Percentiles rank a stretch among this genome's conserved stretches.
Conservation (phyloP, 2,888 invertebrate species). For the Cerastis rubricosa region DNA sequence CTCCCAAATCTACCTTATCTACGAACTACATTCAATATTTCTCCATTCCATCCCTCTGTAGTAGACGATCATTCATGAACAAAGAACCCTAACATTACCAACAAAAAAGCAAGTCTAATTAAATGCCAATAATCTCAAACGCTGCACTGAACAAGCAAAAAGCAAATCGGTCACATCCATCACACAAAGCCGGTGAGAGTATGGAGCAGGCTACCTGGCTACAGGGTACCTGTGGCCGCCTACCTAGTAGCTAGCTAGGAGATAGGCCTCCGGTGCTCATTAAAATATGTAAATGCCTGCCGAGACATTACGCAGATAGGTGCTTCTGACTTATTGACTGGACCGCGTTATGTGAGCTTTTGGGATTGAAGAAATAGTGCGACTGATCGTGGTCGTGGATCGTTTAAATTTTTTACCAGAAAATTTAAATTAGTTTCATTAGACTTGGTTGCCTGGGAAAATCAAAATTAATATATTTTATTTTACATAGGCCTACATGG, state of each 20-base stretch:
- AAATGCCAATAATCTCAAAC: constrained; percentile 58
- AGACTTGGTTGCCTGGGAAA: no score
- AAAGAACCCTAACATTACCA: not conserved
- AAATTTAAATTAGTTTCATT: no score
- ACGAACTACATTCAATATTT: not conserved
- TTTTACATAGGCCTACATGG: no score
- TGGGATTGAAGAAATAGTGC: constrained; percentile 7
- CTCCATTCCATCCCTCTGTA: not conserved
- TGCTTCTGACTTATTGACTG: constrained; percentile 86
- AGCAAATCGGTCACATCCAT: constrained; percentile 66
- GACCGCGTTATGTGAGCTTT: constrained; percentile 74
- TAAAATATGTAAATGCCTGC: constrained; percentile 90
- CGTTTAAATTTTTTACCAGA: no score
- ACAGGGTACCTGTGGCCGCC: constrained; percentile 66
- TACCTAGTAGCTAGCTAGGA: constrained; percentile 71
- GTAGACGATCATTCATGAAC: not conserved
- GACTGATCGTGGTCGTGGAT: not conserved
- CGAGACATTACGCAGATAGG: constrained; percentile 90
- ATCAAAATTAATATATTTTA: no score
- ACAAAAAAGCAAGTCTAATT: constrained; percentile 45
- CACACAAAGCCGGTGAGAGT: constrained; percentile 63
- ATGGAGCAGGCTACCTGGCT: constrained; percentile 68
- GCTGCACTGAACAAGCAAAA: constrained; percentile 53
- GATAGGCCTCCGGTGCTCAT: constrained; percentile 88
- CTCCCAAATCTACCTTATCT: not conserved